These are phyloP conservation scores for Macrosoma leucophasiata DNA, from an alignment of 2,888 invertebrate genomes.

Conservation along the genomic window DNA sequence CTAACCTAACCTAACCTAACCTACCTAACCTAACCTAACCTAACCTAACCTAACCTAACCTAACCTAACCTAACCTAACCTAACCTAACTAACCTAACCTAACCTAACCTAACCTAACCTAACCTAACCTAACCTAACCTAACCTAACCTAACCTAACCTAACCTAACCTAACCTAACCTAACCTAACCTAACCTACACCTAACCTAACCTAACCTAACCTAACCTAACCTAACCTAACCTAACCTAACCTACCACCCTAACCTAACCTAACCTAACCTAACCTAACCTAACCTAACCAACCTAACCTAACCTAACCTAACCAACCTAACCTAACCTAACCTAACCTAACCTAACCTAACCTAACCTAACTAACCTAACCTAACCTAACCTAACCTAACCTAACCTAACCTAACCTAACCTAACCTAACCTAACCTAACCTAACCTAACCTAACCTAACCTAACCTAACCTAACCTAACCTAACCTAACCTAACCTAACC, in stretches of 20 bases:
- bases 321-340: slow-evolving; percentile 22
- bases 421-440: slow-evolving; percentile 29
- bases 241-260: slow-evolving; percentile 19
- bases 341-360: slow-evolving; percentile 23
- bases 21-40: slow-evolving; percentile 29
- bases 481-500: slow-evolving; percentile 27
- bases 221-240: slow-evolving; percentile 17
- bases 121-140: slow-evolving; percentile 30
- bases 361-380: slow-evolving; percentile 17
- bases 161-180: slow-evolving; percentile 30
- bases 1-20: slow-evolving; percentile 28
- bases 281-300: slow-evolving; percentile 25
- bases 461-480: slow-evolving; percentile 27
- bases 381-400: slow-evolving; percentile 27
- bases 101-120: slow-evolving; percentile 30
- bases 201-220: slow-evolving; percentile 24
- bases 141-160: slow-evolving; percentile 29
- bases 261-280: slow-evolving; percentile 21
- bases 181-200: slow-evolving; percentile 27
- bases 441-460: slow-evolving; percentile 25
- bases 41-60: slow-evolving; percentile 28
- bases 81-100: slow-evolving; percentile 27
- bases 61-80: slow-evolving; percentile 26
- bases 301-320: slow-evolving; percentile 22
- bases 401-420: slow-evolving; percentile 30